Evolutionary conservation across 64 coral and sea anemone genomes (phyloP), one percentile per base, ranked within the genome.

Genomic region (Exaiptasia diaphana): DNA sequence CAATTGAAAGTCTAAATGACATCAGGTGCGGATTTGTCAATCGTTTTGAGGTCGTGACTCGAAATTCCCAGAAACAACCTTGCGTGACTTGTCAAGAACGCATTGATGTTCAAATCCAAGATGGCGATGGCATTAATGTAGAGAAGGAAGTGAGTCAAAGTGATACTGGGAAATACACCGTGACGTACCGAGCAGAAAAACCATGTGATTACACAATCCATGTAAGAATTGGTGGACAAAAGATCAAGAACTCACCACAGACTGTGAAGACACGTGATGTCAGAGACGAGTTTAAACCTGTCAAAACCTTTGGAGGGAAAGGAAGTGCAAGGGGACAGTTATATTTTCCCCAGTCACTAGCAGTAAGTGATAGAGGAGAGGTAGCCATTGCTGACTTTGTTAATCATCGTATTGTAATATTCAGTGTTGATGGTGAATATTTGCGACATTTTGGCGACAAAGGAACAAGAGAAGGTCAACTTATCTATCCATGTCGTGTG

Each of bases 371-470:
- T 14, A 34, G 25, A 0, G 91, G 79, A 53, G 85, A 89, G 41
- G 38, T 93, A 31, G 91, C 91, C 20, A 64, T 93, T 13, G 65
- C 79, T 32, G 91, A 93, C 55, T 88, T 72, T 35, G 81, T 82
- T 32, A 93, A 93, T 59, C 73, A 93, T 32, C 48, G 91, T 40
- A 77, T 93, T 67, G 77, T 83, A 73, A 83, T 93, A 27, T 89
- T 93, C 69, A 62, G 76, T 63, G 76, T 82, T 30, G 67, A 49
- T 8, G 91, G 91, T 22, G 82, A 77, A 18, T 89, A 75, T 69
- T 77, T 89, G n/a, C 83, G 53, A 43, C 71, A 83, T 64, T 93
- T 93, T 93, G 72, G 85, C 31, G 72, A 84, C 21, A 93, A 88
- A 23, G 90, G 90, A 0, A 15, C 21, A 62, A 31, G 58, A 62